phyloP scores from a whole-genome alignment of 2,113 vertebrate species.

The Leptodactylus fuscus region DNA sequence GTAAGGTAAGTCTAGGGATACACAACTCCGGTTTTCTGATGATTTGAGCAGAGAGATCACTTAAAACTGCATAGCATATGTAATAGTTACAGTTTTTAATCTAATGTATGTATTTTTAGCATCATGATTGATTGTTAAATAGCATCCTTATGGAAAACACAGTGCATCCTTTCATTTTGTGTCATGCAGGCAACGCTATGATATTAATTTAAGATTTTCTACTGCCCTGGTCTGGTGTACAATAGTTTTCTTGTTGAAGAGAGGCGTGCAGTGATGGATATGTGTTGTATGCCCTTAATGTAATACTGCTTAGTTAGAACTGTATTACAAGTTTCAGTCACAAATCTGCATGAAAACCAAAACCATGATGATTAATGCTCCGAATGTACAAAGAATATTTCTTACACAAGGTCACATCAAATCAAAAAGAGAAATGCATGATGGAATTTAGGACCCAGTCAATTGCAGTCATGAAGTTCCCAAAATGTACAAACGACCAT shows the following conservation, averaged over 20 bases:
- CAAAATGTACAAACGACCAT: background rate
- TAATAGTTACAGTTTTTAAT: background rate
- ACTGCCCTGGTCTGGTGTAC: conserved; percentile 3
- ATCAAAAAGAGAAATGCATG: too few relatives aligned
- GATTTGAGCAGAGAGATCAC: too few relatives aligned
- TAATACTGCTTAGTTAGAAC: background rate
- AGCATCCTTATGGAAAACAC: conserved; percentile 19
- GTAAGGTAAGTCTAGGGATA: background rate
- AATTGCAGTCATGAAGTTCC: background rate
- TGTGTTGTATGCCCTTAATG: background rate
- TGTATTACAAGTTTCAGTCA: background rate
- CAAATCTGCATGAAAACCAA: background rate
- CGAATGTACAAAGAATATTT: background rate
- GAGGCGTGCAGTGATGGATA: background rate
- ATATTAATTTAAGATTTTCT: conserved; percentile 22
- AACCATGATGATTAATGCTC: background rate
- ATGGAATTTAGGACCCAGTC: background rate
- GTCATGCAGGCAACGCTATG: conserved; percentile 8
- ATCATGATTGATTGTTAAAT: conserved; percentile 2
- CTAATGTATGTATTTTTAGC: background rate
- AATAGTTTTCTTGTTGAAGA: conserved; percentile 11
- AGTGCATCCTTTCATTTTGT: conserved; percentile 21
- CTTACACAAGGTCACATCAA: background rate
- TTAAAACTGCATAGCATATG: background rate
- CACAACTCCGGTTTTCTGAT: too few relatives aligned